These are phyloP conservation scores for Andricus curvator DNA, from an alignment of 2,888 invertebrate species.

Conservation along the genomic window DNA sequence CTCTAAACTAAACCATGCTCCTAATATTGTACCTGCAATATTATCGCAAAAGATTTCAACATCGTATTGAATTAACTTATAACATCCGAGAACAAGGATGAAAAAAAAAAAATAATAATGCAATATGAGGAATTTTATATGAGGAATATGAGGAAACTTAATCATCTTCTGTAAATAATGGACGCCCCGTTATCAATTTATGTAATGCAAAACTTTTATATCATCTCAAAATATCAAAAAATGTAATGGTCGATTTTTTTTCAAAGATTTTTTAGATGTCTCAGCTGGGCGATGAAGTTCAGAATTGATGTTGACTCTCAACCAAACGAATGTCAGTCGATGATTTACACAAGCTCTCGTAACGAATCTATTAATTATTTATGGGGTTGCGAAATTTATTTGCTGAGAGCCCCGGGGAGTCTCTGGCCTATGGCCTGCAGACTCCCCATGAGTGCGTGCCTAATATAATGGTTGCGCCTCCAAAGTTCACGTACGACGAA, in stretches of 20 bases:
- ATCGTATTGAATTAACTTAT: too few species aligned
- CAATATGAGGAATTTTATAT: too few species aligned
- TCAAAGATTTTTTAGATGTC: slow-evolving; percentile 20
- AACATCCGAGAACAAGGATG: too few species aligned
- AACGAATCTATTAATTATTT: slow-evolving; percentile 76
- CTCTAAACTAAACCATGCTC: too few species aligned
- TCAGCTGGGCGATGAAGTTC: slow-evolving; percentile 60
- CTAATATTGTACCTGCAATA: too few species aligned
- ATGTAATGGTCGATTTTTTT: neutral
- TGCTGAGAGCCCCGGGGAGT: slow-evolving; percentile 65
- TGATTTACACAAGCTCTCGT: slow-evolving; percentile 72
- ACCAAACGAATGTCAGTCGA: slow-evolving; percentile 67
- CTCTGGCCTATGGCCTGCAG: slow-evolving; percentile 51
- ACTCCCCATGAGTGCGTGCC: slow-evolving; percentile 47
- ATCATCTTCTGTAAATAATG: too few species aligned
- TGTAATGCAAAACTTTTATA: neutral
- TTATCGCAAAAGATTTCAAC: too few species aligned
- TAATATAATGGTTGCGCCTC: slow-evolving; percentile 50
- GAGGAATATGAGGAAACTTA: too few species aligned
- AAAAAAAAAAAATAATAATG: too few species aligned
- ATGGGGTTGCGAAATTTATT: slow-evolving; percentile 72
- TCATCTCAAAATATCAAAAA: too few species aligned
- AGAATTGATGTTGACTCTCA: neutral
- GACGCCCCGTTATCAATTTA: neutral
- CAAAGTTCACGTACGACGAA: slow-evolving; percentile 17